Evolutionary conservation across 2,797 vertebrate species (phyloP).

Genomic region (Sylvia borin): DNA sequence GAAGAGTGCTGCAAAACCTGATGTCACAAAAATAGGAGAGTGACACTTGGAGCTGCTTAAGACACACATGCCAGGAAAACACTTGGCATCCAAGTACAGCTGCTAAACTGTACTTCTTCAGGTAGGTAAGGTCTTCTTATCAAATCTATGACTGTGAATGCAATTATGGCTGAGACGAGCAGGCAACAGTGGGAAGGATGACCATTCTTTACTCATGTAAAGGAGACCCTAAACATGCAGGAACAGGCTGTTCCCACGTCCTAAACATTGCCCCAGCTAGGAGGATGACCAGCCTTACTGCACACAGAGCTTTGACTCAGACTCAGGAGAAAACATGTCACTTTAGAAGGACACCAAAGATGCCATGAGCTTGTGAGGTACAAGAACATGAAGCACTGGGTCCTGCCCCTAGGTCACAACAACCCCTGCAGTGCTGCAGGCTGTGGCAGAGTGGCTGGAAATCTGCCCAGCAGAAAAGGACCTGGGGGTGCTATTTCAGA

Average conservation of each 20-base stretch:
- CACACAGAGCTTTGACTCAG: neutral
- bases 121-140: neutral
- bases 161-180: rapidly evolving
- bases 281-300: rapidly evolving
- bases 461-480: neutral
- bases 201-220: neutral
- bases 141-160: neutral
- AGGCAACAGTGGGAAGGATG: neutral
- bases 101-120: neutral
- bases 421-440: rapidly evolving
- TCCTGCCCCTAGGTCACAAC: neutral
- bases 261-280: neutral
- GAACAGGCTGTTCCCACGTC: neutral
- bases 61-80: neutral
- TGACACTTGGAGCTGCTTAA: neutral
- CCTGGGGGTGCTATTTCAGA: rapidly evolving
- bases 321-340: neutral
- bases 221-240: neutral
- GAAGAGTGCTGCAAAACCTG: neutral
- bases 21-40: neutral
- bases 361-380: neutral
- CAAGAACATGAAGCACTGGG: neutral
- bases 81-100: neutral
- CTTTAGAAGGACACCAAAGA: neutral
- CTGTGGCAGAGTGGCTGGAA: neutral